These are phyloP conservation scores for Hecatera dysodea DNA, from an alignment of 2,888 invertebrate species.

Conservation along the genomic window DNA sequence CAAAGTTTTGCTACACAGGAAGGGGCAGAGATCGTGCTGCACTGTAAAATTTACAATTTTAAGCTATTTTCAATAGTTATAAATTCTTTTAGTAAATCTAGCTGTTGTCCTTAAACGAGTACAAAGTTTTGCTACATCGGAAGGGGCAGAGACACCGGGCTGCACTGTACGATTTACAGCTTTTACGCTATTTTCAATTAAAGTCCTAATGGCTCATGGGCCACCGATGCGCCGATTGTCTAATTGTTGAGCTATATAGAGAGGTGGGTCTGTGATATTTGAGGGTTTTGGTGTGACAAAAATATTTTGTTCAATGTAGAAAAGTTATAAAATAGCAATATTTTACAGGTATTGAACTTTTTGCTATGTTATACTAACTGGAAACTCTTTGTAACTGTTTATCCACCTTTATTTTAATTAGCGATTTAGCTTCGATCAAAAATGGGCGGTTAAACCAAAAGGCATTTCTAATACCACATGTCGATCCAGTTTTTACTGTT, in stretches of 20 bases:
- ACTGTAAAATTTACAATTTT: too few relatives aligned
- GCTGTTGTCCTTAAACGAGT: neutral
- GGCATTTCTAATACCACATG: too few relatives aligned
- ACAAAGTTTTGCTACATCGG: slow-evolving; percentile 22
- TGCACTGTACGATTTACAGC: slow-evolving; percentile 91
- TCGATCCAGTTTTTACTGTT: too few relatives aligned
- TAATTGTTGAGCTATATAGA: slow-evolving; percentile 80
- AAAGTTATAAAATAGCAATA: neutral
- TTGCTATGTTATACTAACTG: too few relatives aligned
- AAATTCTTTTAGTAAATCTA: slow-evolving; percentile 1
- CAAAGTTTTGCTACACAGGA: slow-evolving; percentile 33
- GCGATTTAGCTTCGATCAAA: too few relatives aligned
- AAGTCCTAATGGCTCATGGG: slow-evolving; percentile 92
- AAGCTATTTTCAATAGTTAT: neutral
- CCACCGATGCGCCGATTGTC: slow-evolving; percentile 90
- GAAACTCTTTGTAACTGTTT: too few relatives aligned
- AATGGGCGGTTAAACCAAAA: too few relatives aligned
- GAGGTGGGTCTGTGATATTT: slow-evolving; percentile 67
- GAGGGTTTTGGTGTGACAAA: slow-evolving; percentile 64
- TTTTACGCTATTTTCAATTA: slow-evolving; percentile 93
- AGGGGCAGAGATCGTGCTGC: slow-evolving; percentile 63
- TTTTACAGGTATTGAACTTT: neutral
- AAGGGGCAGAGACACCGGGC: slow-evolving; percentile 69
- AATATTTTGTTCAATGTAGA: neutral
- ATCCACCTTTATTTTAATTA: too few relatives aligned